Evolutionary conservation across 2,888 invertebrate genomes (phyloP).

Genomic region (Villa cingulata): DNA sequence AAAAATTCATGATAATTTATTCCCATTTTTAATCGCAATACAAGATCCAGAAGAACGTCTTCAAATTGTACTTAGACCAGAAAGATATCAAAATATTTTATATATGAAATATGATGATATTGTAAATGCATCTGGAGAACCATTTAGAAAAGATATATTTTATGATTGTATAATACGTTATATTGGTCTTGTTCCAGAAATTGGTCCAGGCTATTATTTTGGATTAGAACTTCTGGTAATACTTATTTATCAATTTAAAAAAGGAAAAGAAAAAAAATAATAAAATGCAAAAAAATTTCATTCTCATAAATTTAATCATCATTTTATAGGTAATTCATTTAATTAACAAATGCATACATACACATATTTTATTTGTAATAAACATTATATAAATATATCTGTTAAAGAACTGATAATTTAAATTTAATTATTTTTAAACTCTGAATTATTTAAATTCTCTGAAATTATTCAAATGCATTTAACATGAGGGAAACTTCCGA

Average conservation of each 20-base stretch:
- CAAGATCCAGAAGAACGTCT: conserved; percentile 39
- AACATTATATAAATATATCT: too few relatives aligned
- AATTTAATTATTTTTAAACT: too few relatives aligned
- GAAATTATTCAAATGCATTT: too few relatives aligned
- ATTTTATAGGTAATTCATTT: too few relatives aligned
- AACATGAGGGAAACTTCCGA: too few relatives aligned
- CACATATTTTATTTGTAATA: too few relatives aligned
- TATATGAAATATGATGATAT: conserved; percentile 24
- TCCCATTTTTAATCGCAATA: conserved; percentile 41
- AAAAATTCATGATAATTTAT: conserved; percentile 29
- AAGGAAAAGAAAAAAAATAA: too few relatives aligned
- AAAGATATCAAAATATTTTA: conserved; percentile 36
- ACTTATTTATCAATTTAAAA: neutral
- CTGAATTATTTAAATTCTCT: too few relatives aligned
- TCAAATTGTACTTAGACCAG: conserved; percentile 35
- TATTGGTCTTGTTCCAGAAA: conserved; percentile 41
- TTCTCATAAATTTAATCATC: too few relatives aligned
- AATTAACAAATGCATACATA: too few relatives aligned
- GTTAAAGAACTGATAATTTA: too few relatives aligned
- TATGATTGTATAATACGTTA: conserved; percentile 38
- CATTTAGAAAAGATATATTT: conserved; percentile 18
- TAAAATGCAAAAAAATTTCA: too few relatives aligned
- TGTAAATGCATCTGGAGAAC: conserved; percentile 34
- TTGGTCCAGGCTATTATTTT: conserved; percentile 41
- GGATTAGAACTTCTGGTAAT: conserved; percentile 44